These are phyloP conservation scores for Irena cyanogastra DNA, from an alignment of 2,113 vertebrate genomes.

Conservation along the genomic window DNA sequence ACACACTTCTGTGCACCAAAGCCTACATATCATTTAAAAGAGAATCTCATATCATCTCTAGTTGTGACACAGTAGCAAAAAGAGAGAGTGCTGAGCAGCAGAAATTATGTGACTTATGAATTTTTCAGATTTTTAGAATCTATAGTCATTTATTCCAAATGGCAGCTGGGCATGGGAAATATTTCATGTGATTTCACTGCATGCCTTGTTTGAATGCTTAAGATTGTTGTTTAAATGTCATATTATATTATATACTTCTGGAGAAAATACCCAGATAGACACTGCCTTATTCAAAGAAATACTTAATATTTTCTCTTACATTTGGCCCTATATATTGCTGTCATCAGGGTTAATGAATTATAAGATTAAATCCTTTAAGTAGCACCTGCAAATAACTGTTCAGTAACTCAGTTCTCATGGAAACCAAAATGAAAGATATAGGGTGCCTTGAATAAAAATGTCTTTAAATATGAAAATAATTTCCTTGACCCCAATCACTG, in stretches of 20 bases:
- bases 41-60: not conserved
- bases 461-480: not conserved
- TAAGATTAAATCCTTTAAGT: not conserved
- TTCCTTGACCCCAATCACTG: not conserved
- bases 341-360: not conserved
- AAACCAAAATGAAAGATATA: not conserved
- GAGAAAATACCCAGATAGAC: not conserved
- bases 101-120: not conserved
- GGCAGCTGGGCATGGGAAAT: not conserved
- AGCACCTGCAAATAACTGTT: not conserved
- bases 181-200: not conserved
- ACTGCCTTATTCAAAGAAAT: not conserved
- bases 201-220: not conserved
- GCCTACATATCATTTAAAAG: not conserved
- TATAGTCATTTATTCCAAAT: not conserved
- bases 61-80: not conserved
- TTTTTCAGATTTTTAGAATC: not conserved
- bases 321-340: not conserved
- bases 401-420: not conserved
- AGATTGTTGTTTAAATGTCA: not conserved
- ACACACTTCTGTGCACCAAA: too few relatives aligned
- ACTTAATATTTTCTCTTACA: not conserved
- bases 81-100: not conserved
- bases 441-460: not conserved
- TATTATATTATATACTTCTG: not conserved